Percentiles rank a stretch among this genome's conserved stretches.
Conservation (phyloP, 1,140 invertebrate genomes). For the Daktulosphaira vitifoliae region DNA sequence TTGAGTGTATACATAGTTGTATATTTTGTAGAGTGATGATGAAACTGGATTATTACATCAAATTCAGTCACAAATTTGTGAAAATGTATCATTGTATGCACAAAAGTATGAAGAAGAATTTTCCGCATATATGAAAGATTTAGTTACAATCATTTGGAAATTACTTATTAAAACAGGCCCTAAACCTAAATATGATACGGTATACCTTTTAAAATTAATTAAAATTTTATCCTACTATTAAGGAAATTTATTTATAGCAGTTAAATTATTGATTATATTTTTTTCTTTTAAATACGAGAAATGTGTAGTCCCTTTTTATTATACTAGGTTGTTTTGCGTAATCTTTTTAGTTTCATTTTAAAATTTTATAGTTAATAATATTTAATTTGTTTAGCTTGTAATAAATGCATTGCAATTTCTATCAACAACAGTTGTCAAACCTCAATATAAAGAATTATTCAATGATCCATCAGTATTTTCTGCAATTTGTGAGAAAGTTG, state of each 20-base stretch:
- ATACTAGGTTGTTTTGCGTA: not conserved
- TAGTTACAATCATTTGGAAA: conserved; percentile 90
- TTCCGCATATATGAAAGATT: conserved; percentile 70
- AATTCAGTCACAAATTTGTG: conserved; percentile 89
- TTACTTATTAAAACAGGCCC: conserved; percentile 73
- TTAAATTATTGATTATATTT: no score
- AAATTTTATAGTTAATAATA: not conserved
- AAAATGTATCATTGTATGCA: conserved; percentile 89
- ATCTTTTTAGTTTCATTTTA: no score
- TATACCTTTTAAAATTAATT: conserved; percentile 44
- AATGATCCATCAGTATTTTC: conserved; percentile 76
- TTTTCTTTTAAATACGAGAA: no score
- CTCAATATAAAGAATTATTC: conserved; percentile 79
- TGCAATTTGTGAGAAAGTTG: conserved; percentile 93
- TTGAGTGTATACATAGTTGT: no score
- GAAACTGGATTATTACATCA: conserved; percentile 85
- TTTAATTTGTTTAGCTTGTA: conserved; percentile 61
- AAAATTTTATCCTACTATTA: no score
- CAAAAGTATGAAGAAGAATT: conserved; percentile 98
- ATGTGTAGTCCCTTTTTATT: not conserved
- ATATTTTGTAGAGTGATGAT: conserved; percentile 61
- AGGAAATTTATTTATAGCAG: no score
- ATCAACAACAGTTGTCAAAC: conserved; percentile 83
- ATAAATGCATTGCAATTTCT: conserved; percentile 93
- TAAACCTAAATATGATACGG: conserved; percentile 84